Percentiles rank a stretch among this genome's conserved stretches.
These are phyloP conservation scores for Rhodeus uyekii DNA, from an alignment of 2,797 vertebrate genomes.

Conservation along the genomic window DNA sequence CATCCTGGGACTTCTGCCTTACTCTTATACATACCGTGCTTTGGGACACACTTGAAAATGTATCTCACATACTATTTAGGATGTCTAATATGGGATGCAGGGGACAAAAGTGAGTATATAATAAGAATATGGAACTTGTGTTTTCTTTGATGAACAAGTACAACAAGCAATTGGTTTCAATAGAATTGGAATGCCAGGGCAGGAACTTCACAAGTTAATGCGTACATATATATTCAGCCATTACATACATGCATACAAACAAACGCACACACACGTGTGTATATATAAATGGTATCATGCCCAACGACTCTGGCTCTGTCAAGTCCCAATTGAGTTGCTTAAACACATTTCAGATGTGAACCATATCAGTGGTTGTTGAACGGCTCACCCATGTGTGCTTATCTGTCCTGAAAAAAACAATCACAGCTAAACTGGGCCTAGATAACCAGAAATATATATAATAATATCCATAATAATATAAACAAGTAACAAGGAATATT, in stretches of 20 bases:
- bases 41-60: no score
- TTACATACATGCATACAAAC: not conserved
- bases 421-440: not conserved
- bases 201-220: not conserved
- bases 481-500: not conserved
- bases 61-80: no score
- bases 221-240: not conserved
- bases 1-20: no score
- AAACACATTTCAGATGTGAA: not conserved
- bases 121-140: not conserved
- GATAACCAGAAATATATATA: not conserved
- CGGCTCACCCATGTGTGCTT: not conserved
- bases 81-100: no score
- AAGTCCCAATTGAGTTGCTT: not conserved
- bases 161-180: not conserved
- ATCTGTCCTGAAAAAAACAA: not conserved
- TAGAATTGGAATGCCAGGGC: not conserved
- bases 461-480: not conserved
- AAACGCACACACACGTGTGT: no score
- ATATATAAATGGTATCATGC: not conserved
- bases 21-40: no score
- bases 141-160: not conserved
- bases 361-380: not conserved
- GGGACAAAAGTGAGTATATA: no score
- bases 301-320: not conserved